Evolutionary conservation across 2,797 vertebrate genomes (phyloP).

Genomic region (Anniella stebbinsi): DNA sequence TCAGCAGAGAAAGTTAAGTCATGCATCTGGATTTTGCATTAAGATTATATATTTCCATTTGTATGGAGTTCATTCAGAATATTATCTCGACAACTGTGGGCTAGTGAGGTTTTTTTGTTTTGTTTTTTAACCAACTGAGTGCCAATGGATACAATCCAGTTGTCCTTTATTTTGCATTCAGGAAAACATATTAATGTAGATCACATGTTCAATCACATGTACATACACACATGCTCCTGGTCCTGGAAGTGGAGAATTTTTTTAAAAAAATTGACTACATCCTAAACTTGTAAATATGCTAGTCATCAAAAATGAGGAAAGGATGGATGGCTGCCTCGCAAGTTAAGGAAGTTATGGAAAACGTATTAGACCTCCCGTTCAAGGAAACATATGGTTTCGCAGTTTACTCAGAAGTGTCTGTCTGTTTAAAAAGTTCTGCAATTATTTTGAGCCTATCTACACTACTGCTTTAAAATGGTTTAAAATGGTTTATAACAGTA

Average conservation of each 20-base stretch:
- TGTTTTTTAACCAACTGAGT: constrained; percentile 43
- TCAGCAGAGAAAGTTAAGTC: constrained; percentile 32
- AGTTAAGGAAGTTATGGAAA: constrained; percentile 61
- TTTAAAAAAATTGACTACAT: constrained; percentile 13
- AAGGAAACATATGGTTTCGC: constrained; percentile 55
- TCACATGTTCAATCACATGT: constrained; percentile 37
- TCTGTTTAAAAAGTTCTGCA: constrained; percentile 43
- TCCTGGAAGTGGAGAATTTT: constrained; percentile 15
- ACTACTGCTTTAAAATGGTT: too few species aligned
- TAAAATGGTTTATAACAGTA: too few species aligned
- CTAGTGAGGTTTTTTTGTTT: neutral
- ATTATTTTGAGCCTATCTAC: too few species aligned
- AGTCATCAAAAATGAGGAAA: constrained; percentile 45
- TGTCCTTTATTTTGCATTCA: constrained; percentile 46
- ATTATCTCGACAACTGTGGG: constrained; percentile 6
- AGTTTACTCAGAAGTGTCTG: constrained; percentile 33
- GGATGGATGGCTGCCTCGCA: constrained; percentile 46
- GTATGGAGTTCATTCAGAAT: constrained; percentile 69
- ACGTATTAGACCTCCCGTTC: constrained; percentile 48
- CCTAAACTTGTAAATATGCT: constrained; percentile 51
- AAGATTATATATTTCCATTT: neutral
- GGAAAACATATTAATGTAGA: constrained; percentile 51
- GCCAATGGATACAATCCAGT: constrained; percentile 43
- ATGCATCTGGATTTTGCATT: constrained; percentile 57
- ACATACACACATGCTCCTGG: neutral